Conservation (phyloP, 2,797 vertebrate genomes). For the Takifugu rubripes region DNA sequence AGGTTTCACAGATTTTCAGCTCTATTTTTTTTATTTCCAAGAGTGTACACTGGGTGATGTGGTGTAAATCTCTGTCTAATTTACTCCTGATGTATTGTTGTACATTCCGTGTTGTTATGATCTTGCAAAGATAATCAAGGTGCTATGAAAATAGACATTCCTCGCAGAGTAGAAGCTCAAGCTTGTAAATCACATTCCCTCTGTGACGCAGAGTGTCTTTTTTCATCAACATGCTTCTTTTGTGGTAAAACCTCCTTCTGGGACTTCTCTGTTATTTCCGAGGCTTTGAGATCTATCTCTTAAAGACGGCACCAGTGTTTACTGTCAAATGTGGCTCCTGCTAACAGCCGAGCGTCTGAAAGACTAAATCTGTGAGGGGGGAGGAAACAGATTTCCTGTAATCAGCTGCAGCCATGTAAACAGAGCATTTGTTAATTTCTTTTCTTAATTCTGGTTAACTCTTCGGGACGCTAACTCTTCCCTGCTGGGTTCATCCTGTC, state of each 20-base stretch:
- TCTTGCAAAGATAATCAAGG: constrained; percentile 16
- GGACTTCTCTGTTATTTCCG: constrained; percentile 44
- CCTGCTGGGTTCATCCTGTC: neutral
- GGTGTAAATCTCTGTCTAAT: too few relatives aligned
- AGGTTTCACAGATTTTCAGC: neutral
- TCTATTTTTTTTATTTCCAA: neutral
- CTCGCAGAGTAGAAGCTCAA: neutral
- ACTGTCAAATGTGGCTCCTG: too few relatives aligned
- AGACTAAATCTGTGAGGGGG: constrained; percentile 8
- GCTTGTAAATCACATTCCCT: neutral
- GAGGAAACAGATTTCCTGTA: constrained; percentile 7
- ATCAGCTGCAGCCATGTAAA: constrained; percentile 10
- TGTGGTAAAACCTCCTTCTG: constrained; percentile 11
- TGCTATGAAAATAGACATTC: constrained; percentile 48
- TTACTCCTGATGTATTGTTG: constrained; percentile 33
- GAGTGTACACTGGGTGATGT: too few relatives aligned
- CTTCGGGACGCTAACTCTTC: constrained; percentile 36
- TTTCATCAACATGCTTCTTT: neutral
- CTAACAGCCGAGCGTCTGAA: constrained; percentile 7
- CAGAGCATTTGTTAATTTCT: neutral
- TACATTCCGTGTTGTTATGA: constrained; percentile 18
- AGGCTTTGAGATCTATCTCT: constrained; percentile 74
- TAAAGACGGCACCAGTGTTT: neutral
- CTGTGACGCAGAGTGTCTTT: neutral
- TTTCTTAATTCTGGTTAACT: constrained; percentile 16